Conservation (phyloP, 2,797 vertebrate genomes). For the Prunella strophiata region DNA sequence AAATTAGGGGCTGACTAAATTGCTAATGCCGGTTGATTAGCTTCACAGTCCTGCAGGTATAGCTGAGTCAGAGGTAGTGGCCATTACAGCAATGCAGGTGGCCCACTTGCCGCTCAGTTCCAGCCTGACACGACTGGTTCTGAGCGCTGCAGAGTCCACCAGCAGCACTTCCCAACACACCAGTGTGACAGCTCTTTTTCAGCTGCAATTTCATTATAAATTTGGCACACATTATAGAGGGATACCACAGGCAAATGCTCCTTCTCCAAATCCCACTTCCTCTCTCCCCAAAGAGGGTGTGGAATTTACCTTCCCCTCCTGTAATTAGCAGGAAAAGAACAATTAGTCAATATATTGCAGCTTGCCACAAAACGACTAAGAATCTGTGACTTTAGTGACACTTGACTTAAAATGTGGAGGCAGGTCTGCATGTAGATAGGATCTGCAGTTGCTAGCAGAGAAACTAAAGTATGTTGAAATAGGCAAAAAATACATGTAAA, state of each 20-base stretch:
- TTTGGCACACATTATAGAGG: background rate
- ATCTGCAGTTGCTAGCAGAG: background rate
- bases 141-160: background rate
- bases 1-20: background rate
- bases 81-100: background rate
- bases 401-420: background rate
- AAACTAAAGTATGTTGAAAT: background rate
- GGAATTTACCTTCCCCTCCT: background rate
- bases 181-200: rapidly evolving
- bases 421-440: background rate
- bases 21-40: background rate
- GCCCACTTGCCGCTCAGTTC: background rate
- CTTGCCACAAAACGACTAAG: background rate
- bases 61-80: background rate
- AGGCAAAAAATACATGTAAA: background rate
- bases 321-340: background rate
- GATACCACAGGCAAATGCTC: background rate
- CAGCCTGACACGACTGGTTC: background rate
- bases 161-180: background rate
- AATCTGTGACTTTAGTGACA: background rate
- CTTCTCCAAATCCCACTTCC: background rate
- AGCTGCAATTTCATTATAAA: background rate
- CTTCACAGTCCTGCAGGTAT: background rate
- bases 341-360: background rate
- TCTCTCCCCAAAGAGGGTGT: background rate